Conservation (phyloP, 2,797 vertebrate species). For the Rhynchotus rufescens region DNA sequence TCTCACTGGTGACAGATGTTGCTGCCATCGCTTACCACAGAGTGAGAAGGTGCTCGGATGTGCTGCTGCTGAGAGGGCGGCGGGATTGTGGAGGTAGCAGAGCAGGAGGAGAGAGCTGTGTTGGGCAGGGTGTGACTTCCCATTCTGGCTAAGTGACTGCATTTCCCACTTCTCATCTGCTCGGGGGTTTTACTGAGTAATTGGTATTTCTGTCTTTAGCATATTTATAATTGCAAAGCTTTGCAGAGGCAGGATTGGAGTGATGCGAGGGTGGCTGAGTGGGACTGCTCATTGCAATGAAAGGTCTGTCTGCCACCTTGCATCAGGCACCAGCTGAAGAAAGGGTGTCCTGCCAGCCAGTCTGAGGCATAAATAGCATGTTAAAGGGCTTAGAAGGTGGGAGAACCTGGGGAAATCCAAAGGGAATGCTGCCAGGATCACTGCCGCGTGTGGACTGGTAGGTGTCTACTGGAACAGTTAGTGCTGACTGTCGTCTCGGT, state of each 20-base stretch:
- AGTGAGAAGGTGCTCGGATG: neutral
- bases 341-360: neutral
- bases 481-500: neutral
- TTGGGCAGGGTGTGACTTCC: neutral
- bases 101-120: neutral
- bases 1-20: neutral
- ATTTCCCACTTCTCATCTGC: neutral
- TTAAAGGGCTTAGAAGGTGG: neutral
- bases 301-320: neutral
- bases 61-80: fast-evolving
- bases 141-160: neutral
- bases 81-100: neutral
- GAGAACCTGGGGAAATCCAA: neutral
- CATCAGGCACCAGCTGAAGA: slow-evolving; percentile 8
- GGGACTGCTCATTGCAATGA: neutral
- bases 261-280: neutral
- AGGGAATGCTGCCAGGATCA: neutral
- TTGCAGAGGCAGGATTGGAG: slow-evolving; percentile 2
- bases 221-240: neutral
- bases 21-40: neutral
- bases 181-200: neutral
- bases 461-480: neutral
- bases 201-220: neutral
- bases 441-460: neutral
- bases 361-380: neutral